Evolutionary conservation across 2,113 vertebrate genomes (phyloP).

Genomic region (Ammodytes dubius): DNA sequence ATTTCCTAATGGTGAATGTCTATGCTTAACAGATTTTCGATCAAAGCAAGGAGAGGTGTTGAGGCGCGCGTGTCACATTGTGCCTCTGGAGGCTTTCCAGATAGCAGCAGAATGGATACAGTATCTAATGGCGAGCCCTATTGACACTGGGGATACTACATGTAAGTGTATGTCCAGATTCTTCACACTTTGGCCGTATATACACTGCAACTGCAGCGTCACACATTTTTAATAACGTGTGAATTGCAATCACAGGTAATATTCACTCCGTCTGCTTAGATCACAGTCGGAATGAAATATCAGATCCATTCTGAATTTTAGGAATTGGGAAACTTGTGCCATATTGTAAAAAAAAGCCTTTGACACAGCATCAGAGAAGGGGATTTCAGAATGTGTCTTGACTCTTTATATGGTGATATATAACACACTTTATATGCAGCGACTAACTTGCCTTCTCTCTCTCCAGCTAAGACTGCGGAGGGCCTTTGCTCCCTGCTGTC

Average conservation of each 20-base stretch:
- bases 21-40: slow-evolving; percentile 87
- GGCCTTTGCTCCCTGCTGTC: slow-evolving; percentile 91
- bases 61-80: slow-evolving; percentile 90
- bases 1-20: slow-evolving; percentile 15
- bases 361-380: too few relatives aligned
- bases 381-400: too few relatives aligned
- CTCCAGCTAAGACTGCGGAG: slow-evolving; percentile 86
- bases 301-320: too few relatives aligned
- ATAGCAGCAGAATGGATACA: slow-evolving; percentile 93
- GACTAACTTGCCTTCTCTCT: background rate
- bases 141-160: slow-evolving; percentile 85
- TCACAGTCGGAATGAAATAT: too few relatives aligned
- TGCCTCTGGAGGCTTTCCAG: slow-evolving; percentile 92
- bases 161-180: slow-evolving; percentile 82
- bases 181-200: background rate
- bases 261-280: too few relatives aligned
- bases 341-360: too few relatives aligned
- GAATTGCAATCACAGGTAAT: too few relatives aligned
- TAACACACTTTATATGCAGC: background rate
- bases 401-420: too few relatives aligned
- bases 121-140: slow-evolving; percentile 88
- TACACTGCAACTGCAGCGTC: too few relatives aligned
- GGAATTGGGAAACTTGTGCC: too few relatives aligned
- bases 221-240: too few relatives aligned
- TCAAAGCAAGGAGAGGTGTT: slow-evolving; percentile 93